These are phyloP conservation scores for Macrosiphum euphorbiae DNA, from an alignment of 2,888 invertebrate genomes.

Conservation along the genomic window DNA sequence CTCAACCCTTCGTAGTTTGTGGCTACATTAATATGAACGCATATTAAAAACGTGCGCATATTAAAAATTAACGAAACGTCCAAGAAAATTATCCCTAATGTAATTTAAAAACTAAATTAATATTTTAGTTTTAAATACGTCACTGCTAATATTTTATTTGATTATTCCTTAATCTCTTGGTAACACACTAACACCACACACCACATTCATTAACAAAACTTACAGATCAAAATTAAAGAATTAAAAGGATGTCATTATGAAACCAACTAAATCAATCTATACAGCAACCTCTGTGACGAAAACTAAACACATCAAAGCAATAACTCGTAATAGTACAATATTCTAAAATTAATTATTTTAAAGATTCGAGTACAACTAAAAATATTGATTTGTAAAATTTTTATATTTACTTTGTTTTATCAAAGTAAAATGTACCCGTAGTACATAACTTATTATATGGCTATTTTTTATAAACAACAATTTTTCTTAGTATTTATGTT, in stretches of 20 bases:
- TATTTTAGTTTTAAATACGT: background rate
- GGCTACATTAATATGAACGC: background rate
- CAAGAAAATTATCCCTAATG: background rate
- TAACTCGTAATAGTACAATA: background rate
- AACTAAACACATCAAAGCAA: background rate
- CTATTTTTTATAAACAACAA: background rate
- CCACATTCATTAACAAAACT: background rate
- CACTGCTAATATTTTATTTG: background rate
- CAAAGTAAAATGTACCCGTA: background rate
- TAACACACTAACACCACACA: background rate
- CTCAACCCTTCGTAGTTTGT: background rate
- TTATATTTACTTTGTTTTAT: background rate
- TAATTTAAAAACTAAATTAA: constrained; percentile 13
- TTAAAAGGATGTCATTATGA: background rate
- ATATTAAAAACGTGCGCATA: background rate
- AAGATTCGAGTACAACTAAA: background rate
- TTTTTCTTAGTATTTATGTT: background rate
- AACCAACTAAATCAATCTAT: background rate
- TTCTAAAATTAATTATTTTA: background rate
- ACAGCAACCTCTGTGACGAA: background rate
- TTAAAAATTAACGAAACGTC: constrained; percentile 7
- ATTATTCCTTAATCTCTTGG: background rate
- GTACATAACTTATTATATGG: background rate
- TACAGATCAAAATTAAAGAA: background rate
- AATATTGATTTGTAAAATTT: background rate